Conservation (phyloP, 2,113 vertebrate species). For the Poicephalus meyeri region DNA sequence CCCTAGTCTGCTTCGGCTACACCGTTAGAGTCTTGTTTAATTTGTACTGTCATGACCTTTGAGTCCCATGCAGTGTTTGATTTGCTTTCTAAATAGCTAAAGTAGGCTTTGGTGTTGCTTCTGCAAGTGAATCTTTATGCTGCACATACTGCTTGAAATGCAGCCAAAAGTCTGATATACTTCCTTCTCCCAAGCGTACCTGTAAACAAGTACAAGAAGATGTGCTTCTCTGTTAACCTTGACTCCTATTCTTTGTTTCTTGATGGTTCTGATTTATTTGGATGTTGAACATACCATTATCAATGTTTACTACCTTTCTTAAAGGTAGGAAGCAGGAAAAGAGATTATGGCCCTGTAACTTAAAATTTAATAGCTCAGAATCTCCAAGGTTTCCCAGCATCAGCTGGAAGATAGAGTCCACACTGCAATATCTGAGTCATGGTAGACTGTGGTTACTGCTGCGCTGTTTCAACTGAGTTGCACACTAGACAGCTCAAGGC, state of each 20-base stretch:
- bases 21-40: neutral
- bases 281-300: neutral
- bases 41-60: neutral
- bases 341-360: neutral
- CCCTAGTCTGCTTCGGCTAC: neutral
- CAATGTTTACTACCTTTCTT: neutral
- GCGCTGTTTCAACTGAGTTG: neutral
- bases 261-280: neutral
- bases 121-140: neutral
- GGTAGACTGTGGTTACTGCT: neutral
- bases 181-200: neutral
- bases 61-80: rapidly evolving
- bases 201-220: neutral
- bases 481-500: neutral
- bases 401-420: neutral
- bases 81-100: neutral
- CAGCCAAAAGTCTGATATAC: neutral
- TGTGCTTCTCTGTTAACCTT: neutral
- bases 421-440: neutral
- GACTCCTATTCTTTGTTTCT: neutral
- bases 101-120: neutral
- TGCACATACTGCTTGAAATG: neutral
- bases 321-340: neutral
- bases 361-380: neutral
- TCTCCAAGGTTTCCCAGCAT: neutral